Evolutionary conservation across 1,140 invertebrate genomes (phyloP), one percentile per base, ranked within the genome.

Genomic region (Archivesica marissinica): DNA sequence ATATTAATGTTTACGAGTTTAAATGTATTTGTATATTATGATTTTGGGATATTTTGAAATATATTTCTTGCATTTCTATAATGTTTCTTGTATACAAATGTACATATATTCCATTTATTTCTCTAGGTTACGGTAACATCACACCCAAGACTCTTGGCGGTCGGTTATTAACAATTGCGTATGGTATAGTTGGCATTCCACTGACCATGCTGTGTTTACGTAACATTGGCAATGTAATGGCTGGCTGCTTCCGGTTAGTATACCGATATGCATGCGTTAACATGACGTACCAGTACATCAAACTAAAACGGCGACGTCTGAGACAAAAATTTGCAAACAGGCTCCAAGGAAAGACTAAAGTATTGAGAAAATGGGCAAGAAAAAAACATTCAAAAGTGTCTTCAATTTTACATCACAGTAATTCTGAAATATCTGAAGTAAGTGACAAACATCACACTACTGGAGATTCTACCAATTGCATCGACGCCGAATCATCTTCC

Each of bases 101-200:
- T n/a, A n/a, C n/a, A n/a, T n/a, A n/a, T n/a, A n/a, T n/a, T 47
- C 17, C 41, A 9, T 47, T 47, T 59, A 6, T 28, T 11, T 66
- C 66, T 84, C 0, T 94, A 98, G 97, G 98, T 87, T 99, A 99
- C 92, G 98, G 98, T 0, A 98, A 99, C 90, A 96, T 98, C 79
- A 96, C 97, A 76, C 98, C 98, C 13, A 96, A 96, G 81, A 99
- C 98, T 0, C 95, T 96, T 85, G 96, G 96, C 95, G 98, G 98
- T 17, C 98, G 99, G 94, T 95, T 99, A 72, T 96, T 96, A 52
- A 99, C 98, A 0, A 98, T 99, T 90, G 93, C 98, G 25, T 99
- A 99, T 94, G 98, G 98, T 0, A 97, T 99, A 47, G 96, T 98
- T 59, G 98, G 98, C 20, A 99, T 99, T 96, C 98, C 98, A 0